Percentiles rank a stretch among this genome's conserved stretches.
phyloP scores from a whole-genome alignment of 2,797 vertebrate species.

The Ataeniobius toweri region DNA sequence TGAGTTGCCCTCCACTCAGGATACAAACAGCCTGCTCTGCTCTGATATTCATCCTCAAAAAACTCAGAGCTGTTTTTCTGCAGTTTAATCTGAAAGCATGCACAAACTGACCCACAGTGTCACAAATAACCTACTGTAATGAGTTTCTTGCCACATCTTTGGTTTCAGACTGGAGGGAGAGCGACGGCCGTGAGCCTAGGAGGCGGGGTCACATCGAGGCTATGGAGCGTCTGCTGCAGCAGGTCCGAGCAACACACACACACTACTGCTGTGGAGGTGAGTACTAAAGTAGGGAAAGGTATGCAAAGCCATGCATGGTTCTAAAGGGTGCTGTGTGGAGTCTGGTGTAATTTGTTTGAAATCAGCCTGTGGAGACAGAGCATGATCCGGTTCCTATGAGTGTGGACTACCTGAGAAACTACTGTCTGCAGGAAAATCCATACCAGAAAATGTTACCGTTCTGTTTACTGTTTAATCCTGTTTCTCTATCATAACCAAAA shows the following conservation, averaged over 20 bases:
- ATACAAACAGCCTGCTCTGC: not conserved
- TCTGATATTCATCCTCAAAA: not conserved
- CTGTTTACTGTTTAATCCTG: not conserved
- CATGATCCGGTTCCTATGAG: no score
- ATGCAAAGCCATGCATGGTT: not conserved
- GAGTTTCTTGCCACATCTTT: not conserved
- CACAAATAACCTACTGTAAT: not conserved
- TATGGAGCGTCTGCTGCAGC: slow-evolving; percentile 93
- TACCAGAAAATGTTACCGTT: not conserved
- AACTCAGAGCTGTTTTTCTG: not conserved
- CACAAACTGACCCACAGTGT: not conserved
- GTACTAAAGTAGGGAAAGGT: not conserved
- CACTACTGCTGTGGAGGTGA: slow-evolving; percentile 79
- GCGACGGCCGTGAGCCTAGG: slow-evolving; percentile 85
- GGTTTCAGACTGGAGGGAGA: slow-evolving; percentile 92
- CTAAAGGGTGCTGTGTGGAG: not conserved
- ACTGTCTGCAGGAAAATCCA: not conserved
- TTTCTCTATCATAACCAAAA: not conserved
- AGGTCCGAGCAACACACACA: slow-evolving; percentile 90
- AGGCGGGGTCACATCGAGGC: slow-evolving; percentile 89
- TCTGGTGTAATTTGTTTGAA: not conserved
- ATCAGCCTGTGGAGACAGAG: no score
- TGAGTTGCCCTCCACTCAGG: not conserved
- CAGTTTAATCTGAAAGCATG: no score
- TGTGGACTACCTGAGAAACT: no score